phyloP scores from a whole-genome alignment of 2,797 vertebrate genomes.

The Carapus acus region DNA sequence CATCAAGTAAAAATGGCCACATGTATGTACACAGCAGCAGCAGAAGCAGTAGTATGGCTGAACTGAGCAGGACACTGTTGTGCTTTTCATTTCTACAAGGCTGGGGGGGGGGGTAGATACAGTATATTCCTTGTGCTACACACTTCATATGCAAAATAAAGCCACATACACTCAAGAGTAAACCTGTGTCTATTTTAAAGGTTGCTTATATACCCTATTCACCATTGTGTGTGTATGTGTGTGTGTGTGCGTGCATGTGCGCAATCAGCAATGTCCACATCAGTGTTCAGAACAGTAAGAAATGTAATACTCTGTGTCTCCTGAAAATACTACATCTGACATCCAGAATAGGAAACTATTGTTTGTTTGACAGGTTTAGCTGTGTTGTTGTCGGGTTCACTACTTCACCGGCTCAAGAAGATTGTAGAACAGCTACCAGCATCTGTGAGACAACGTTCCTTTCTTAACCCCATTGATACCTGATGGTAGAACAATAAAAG shows the following conservation, averaged over 20 bases:
- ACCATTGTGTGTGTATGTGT: constrained; percentile 20
- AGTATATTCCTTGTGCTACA: constrained; percentile 49
- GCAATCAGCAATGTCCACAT: constrained; percentile 7
- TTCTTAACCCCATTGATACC: constrained; percentile 14
- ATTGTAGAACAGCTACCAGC: constrained; percentile 11
- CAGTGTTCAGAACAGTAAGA: constrained; percentile 7
- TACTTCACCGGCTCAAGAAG: constrained; percentile 9
- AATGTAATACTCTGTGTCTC: constrained; percentile 14
- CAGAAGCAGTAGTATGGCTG: constrained; percentile 61
- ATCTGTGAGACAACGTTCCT: constrained; percentile 11
- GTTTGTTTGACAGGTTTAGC: too few species aligned
- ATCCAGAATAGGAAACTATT: constrained; percentile 18
- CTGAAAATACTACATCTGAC: constrained; percentile 1
- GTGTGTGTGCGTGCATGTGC: constrained; percentile 3
- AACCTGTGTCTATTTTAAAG: constrained; percentile 31
- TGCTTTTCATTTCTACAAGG: constrained; percentile 61
- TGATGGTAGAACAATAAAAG: constrained; percentile 18
- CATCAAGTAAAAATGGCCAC: constrained; percentile 66
- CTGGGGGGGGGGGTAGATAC: constrained; percentile 30
- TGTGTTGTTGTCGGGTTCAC: not conserved
- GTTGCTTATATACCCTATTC: constrained; percentile 13
- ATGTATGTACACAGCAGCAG: constrained; percentile 65
- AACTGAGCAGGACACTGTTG: constrained; percentile 56
- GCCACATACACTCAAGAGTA: constrained; percentile 20
- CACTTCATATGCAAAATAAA: constrained; percentile 41